A percentile compares a stretch with the other conserved stretches of the same genome.
phyloP scores from a whole-genome alignment of 1,140 invertebrate species.

The Drosophila rufa region DNA sequence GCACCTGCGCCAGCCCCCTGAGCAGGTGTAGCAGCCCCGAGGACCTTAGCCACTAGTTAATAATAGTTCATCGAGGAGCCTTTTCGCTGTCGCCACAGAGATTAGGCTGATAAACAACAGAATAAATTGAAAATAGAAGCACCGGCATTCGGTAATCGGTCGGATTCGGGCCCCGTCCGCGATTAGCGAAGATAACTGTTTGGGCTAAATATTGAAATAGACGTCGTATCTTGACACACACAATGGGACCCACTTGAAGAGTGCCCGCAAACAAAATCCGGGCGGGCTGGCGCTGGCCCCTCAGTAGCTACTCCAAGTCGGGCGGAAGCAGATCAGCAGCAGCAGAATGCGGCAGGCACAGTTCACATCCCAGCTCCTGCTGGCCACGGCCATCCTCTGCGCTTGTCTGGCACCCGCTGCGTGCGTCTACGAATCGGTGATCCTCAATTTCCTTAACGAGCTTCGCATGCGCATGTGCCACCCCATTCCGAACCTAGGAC shows the following conservation, averaged over 20 bases:
- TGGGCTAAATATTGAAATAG: slow-evolving; percentile 31
- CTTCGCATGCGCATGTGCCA: slow-evolving; percentile 75
- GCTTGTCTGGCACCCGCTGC: slow-evolving; percentile 36
- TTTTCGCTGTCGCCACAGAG: slow-evolving; percentile 6
- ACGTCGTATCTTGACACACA: slow-evolving; percentile 62
- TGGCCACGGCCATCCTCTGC: slow-evolving; percentile 45
- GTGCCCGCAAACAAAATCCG: slow-evolving; percentile 48
- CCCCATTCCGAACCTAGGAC: slow-evolving; percentile 73
- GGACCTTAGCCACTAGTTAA: slow-evolving; percentile 29
- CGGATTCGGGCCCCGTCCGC: slow-evolving; percentile 14
- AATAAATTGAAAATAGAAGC: slow-evolving; percentile 24
- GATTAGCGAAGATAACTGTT: slow-evolving; percentile 47
- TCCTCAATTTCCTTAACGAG: slow-evolving; percentile 60
- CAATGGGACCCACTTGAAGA: slow-evolving; percentile 47
- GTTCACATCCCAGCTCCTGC: slow-evolving; percentile 19
- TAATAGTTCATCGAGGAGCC: slow-evolving; percentile 27
- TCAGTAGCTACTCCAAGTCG: slow-evolving; percentile 39
- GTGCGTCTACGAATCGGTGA: slow-evolving; percentile 47
- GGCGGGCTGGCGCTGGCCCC: not conserved
- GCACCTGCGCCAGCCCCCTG: slow-evolving; percentile 85
- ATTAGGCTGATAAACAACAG: slow-evolving; percentile 27
- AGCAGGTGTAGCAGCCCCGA: slow-evolving; percentile 52
- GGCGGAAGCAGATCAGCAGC: slow-evolving; percentile 25
- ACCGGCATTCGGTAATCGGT: slow-evolving; percentile 13
- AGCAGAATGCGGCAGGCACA: slow-evolving; percentile 24